Evolutionary conservation across 2,797 vertebrate genomes (phyloP).

Genomic region (Phrynocephalus guinanensis): DNA sequence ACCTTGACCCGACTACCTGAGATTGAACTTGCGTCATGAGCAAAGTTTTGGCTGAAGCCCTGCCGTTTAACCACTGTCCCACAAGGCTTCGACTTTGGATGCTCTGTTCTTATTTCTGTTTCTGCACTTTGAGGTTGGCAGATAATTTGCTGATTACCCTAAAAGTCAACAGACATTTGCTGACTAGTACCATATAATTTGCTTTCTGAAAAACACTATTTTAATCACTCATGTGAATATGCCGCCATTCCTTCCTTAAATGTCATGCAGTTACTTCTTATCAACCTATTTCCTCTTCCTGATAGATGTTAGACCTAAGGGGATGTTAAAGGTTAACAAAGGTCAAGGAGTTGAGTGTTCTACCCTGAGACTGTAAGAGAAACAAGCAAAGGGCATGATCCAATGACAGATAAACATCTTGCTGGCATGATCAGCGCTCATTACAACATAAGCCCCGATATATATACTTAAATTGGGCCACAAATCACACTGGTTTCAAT

Average conservation of each 20-base stretch:
- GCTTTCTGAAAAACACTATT: background rate
- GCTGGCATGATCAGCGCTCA: background rate
- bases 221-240: background rate
- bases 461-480: background rate
- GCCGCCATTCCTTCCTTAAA: background rate
- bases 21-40: too few relatives aligned
- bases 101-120: background rate
- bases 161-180: background rate
- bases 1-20: too few relatives aligned
- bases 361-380: background rate
- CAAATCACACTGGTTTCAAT: background rate
- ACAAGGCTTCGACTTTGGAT: background rate
- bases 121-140: background rate
- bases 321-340: constrained; percentile 14
- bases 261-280: background rate
- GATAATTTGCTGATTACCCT: background rate
- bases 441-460: background rate
- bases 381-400: background rate
- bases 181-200: background rate
- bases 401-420: background rate
- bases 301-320: background rate
- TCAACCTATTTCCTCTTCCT: constrained; percentile 1
- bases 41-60: too few relatives aligned
- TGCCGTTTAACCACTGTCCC: too few relatives aligned
- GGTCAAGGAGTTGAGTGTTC: background rate